Percentiles rank a stretch among this genome's conserved stretches.
Evolutionary conservation across 2,888 invertebrate genomes (phyloP).

Genomic region (Orthonevra nobilis): DNA sequence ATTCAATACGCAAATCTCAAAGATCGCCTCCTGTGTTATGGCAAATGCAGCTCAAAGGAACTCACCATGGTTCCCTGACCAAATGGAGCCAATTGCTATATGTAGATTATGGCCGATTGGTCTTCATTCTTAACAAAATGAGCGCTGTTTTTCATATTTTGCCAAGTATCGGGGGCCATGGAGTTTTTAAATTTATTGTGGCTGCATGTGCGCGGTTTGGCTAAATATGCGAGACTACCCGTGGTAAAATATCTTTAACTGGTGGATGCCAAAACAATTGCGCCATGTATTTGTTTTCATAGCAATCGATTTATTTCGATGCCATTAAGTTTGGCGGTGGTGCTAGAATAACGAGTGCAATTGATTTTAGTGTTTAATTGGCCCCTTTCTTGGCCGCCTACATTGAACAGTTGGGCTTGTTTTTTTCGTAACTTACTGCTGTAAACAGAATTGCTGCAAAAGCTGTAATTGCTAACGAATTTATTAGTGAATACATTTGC

Average conservation of each 20-base stretch:
- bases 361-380: conserved; percentile 33
- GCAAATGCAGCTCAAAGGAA: conserved; percentile 55
- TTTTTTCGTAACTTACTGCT: too few relatives aligned
- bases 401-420: too few relatives aligned
- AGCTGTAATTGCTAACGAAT: too few relatives aligned
- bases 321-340: conserved; percentile 45
- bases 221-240: conserved; percentile 18
- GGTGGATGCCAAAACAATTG: conserved; percentile 50
- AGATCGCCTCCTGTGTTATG: conserved; percentile 66
- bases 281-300: conserved; percentile 51
- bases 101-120: too few relatives aligned
- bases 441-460: too few relatives aligned
- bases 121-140: too few relatives aligned
- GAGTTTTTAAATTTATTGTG: conserved; percentile 55
- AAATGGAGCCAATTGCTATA: conserved; percentile 48
- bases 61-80: conserved; percentile 50
- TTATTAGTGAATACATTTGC: too few relatives aligned
- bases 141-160: conserved; percentile 28
- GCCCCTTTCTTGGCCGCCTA: too few relatives aligned
- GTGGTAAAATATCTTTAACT: conserved; percentile 32
- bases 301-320: conserved; percentile 59
- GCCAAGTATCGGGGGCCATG: not conserved
- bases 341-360: conserved; percentile 36
- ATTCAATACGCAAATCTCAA: conserved; percentile 36
- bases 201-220: conserved; percentile 9